phyloP scores from a whole-genome alignment of 2,113 vertebrate species.

The Uropsilus gracilis region DNA sequence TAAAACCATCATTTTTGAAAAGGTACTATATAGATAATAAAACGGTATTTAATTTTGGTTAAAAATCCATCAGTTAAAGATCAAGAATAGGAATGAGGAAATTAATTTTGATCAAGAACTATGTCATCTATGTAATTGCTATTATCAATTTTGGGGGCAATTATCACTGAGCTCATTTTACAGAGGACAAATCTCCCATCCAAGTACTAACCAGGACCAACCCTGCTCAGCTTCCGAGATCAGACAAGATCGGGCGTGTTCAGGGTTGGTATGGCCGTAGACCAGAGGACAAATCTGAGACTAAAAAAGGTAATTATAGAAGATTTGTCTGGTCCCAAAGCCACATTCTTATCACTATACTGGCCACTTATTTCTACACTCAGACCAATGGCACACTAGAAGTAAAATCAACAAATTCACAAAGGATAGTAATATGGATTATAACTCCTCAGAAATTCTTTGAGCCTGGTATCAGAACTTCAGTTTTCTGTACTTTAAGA shows the following conservation, averaged over 20 bases:
- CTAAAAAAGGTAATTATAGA: not conserved
- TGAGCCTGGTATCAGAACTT: slow-evolving; percentile 41
- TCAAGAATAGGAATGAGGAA: not conserved
- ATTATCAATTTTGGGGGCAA: not conserved
- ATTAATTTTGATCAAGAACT: slow-evolving; percentile 53
- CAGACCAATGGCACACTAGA: not conserved
- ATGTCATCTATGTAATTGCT: not conserved
- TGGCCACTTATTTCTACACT: not conserved
- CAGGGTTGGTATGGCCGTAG: not conserved
- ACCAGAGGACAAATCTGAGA: not conserved
- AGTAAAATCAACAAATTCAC: slow-evolving; percentile 33
- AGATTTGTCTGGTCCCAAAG: not conserved
- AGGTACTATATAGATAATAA: not conserved
- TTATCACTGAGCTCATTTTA: not conserved
- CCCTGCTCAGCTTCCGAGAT: too few species aligned
- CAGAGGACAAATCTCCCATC: not conserved
- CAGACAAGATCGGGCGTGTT: too few species aligned
- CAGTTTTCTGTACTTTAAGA: slow-evolving; percentile 27
- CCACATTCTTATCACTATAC: not conserved
- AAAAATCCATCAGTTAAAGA: not conserved
- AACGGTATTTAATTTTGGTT: not conserved
- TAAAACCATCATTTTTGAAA: not conserved
- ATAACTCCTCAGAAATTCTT: not conserved
- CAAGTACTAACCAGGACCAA: too few species aligned
- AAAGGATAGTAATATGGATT: not conserved